These are phyloP conservation scores for Oreortyx pictus DNA, from an alignment of 2,797 vertebrate genomes.

Conservation along the genomic window DNA sequence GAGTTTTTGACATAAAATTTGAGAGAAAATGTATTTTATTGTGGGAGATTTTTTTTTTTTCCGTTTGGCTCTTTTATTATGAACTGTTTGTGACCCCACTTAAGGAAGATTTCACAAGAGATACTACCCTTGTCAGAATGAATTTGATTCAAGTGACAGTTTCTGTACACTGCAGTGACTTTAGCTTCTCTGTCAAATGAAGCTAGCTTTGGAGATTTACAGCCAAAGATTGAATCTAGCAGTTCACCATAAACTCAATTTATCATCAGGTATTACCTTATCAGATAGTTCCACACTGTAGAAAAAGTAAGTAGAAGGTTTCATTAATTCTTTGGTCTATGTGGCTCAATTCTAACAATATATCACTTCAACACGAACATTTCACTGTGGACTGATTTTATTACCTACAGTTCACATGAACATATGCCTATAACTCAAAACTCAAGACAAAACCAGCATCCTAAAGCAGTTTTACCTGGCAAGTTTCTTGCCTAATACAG, in stretches of 20 bases:
- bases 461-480: not conserved
- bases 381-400: slow-evolving; percentile 70
- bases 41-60: slow-evolving; percentile 26
- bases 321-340: slow-evolving; percentile 84
- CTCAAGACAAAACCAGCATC: slow-evolving; percentile 18
- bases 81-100: slow-evolving; percentile 78
- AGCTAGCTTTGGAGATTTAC: slow-evolving; percentile 84
- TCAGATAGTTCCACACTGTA: slow-evolving; percentile 75
- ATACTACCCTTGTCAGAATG: slow-evolving; percentile 78
- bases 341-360: slow-evolving; percentile 74
- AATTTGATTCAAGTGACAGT: slow-evolving; percentile 85
- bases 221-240: slow-evolving; percentile 82
- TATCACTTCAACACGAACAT: slow-evolving; percentile 65
- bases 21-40: slow-evolving; percentile 23
- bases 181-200: slow-evolving; percentile 73
- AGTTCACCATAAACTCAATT: slow-evolving; percentile 84
- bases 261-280: slow-evolving; percentile 85
- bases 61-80: slow-evolving; percentile 29
- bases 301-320: slow-evolving; percentile 72
- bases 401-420: slow-evolving; percentile 59
- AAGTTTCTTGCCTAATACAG: slow-evolving; percentile 25
- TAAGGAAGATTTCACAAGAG: slow-evolving; percentile 77
- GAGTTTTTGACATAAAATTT: not conserved
- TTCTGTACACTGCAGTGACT: slow-evolving; percentile 69
- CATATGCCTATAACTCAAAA: slow-evolving; percentile 40